Conservation (phyloP, 1,140 invertebrate species). For the Microplitis mediator region DNA sequence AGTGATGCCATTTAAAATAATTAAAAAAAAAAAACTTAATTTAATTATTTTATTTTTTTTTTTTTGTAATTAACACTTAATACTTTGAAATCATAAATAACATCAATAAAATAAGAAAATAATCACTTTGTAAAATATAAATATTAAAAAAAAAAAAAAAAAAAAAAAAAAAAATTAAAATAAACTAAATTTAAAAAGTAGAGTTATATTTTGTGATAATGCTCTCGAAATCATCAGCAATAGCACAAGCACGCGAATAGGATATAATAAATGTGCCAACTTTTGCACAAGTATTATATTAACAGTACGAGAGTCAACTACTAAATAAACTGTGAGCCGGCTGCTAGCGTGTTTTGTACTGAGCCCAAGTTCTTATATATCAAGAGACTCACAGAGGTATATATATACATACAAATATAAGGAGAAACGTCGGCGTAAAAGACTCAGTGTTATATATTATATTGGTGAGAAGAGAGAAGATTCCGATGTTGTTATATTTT, state of each 20-base stretch:
- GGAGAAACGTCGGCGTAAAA: not conserved
- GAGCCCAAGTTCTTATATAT: not conserved
- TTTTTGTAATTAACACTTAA: no score
- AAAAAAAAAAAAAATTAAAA: not conserved
- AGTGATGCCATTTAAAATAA: not conserved
- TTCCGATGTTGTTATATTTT: not conserved
- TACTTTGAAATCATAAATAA: no score
- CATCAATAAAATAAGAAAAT: no score
- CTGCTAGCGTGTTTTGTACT: slow-evolving; percentile 6
- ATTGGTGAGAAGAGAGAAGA: not conserved
- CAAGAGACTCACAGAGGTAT: not conserved
- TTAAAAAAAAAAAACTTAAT: not conserved
- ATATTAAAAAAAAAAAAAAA: no score
- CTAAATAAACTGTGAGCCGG: slow-evolving; percentile 1
- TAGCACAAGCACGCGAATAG: not conserved
- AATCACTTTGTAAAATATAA: no score
- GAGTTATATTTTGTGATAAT: not conserved
- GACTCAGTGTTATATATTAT: not conserved
- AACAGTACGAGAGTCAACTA: not conserved
- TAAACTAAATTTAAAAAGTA: not conserved
- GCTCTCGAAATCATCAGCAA: not conserved
- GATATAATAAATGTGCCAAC: slow-evolving; percentile 13
- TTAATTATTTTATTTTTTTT: not conserved
- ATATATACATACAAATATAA: not conserved
- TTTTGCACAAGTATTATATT: slow-evolving; percentile 8